Conservation (phyloP, 2,113 vertebrate genomes). For the Semnornis frantzii region DNA sequence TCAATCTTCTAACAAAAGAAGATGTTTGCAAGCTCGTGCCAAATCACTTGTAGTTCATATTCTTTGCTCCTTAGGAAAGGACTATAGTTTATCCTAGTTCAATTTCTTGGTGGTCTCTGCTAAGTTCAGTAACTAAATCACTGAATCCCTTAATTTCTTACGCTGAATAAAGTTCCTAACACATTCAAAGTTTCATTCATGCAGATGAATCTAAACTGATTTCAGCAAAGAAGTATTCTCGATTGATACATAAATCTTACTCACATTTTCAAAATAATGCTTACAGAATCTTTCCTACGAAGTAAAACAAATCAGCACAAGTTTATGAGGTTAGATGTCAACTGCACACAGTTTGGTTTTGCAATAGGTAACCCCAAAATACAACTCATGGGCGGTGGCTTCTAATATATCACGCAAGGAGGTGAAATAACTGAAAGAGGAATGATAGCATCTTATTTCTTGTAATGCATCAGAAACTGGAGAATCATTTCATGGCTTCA, state of each 20-base stretch:
- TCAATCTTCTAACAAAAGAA: not conserved
- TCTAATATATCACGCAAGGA: not conserved
- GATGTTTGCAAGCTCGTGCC: not conserved
- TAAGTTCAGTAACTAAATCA: not conserved
- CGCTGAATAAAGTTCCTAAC: not conserved
- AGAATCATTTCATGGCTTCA: not conserved
- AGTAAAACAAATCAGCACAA: not conserved
- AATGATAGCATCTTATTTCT: not conserved
- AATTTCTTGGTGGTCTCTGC: not conserved
- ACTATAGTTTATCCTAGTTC: not conserved
- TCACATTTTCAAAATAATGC: not conserved
- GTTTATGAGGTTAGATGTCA: not conserved
- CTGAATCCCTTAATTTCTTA: not conserved
- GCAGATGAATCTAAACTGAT: not conserved
- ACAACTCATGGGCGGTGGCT: not conserved
- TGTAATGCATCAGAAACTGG: not conserved
- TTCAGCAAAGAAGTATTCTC: not conserved
- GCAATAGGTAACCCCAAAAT: not conserved
- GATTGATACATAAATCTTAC: not conserved
- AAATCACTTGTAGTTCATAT: not conserved
- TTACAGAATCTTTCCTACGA: not conserved
- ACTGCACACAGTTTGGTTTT: not conserved
- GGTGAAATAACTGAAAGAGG: not conserved
- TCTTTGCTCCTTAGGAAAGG: not conserved
- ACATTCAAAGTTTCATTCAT: not conserved